phyloP scores from a whole-genome alignment of 2,888 invertebrate genomes.

The Andrena trimmerana region DNA sequence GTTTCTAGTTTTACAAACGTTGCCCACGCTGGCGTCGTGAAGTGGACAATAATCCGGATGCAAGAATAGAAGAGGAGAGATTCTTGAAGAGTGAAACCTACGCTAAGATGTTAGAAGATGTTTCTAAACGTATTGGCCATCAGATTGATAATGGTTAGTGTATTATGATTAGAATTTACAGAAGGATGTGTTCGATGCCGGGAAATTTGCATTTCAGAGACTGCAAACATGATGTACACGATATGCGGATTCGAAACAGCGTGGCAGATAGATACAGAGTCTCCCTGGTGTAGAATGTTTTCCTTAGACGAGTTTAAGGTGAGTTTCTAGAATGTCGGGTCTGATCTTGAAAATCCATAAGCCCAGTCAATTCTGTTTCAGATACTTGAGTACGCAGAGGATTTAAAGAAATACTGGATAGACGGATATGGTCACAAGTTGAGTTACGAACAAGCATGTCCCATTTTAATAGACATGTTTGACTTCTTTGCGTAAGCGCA shows the following conservation, averaged over 20 bases:
- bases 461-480: slow-evolving; percentile 90
- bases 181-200: not conserved
- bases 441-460: slow-evolving; percentile 91
- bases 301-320: slow-evolving; percentile 87
- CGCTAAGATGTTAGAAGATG: slow-evolving; percentile 86
- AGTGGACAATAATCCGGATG: slow-evolving; percentile 89
- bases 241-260: slow-evolving; percentile 94
- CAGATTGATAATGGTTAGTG: slow-evolving; percentile 82
- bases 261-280: slow-evolving; percentile 88
- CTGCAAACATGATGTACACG: slow-evolving; percentile 89
- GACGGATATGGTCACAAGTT: slow-evolving; percentile 93
- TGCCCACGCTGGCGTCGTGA: slow-evolving; percentile 90
- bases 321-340: slow-evolving; percentile 74
- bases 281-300: slow-evolving; percentile 94
- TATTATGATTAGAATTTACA: not conserved
- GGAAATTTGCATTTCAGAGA: slow-evolving; percentile 84
- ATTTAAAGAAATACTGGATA: slow-evolving; percentile 92
- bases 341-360: not conserved
- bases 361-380: slow-evolving; percentile 79
- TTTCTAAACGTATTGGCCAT: slow-evolving; percentile 88
- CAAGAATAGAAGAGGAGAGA: slow-evolving; percentile 87
- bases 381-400: slow-evolving; percentile 91
- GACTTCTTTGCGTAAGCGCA: slow-evolving; percentile 88
- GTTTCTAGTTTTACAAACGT: slow-evolving; percentile 91
- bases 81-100: slow-evolving; percentile 87